Conservation (phyloP, 2,888 invertebrate genomes). For the Bedellia somnulentella region DNA sequence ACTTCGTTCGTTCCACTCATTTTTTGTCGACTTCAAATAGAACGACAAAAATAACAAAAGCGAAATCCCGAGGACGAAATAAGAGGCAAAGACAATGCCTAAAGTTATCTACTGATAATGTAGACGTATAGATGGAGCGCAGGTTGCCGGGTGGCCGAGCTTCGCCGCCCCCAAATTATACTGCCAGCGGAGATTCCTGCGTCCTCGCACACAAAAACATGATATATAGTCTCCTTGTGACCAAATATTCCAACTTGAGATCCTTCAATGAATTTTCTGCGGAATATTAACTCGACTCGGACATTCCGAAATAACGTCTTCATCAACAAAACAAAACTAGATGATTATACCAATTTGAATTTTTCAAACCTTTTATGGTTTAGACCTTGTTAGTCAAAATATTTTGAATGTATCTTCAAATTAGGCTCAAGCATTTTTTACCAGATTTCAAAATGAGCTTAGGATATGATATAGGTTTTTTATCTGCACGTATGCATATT, state of each 20-base stretch:
- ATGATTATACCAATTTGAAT: no score
- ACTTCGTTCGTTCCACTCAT: slow-evolving; percentile 58
- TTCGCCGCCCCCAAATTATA: slow-evolving; percentile 49
- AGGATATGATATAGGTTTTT: no score
- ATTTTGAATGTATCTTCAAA: no score
- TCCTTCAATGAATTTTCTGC: slow-evolving; percentile 20
- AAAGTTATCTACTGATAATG: slow-evolving; percentile 63
- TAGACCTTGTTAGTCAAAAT: no score
- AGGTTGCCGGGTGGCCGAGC: slow-evolving; percentile 37
- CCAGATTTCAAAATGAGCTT: no score
- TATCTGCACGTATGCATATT: no score
- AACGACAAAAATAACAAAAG: slow-evolving; percentile 42
- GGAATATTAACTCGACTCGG: slow-evolving; percentile 17
- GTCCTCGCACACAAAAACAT: slow-evolving; percentile 44
- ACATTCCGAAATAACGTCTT: neutral
- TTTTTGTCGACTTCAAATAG: slow-evolving; percentile 41
- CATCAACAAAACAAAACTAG: neutral
- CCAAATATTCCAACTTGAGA: slow-evolving; percentile 46
- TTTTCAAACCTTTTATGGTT: no score
- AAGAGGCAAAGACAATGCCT: slow-evolving; percentile 61
- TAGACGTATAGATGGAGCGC: slow-evolving; percentile 50
- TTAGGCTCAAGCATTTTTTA: no score
- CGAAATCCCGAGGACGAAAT: slow-evolving; percentile 56
- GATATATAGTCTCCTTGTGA: slow-evolving; percentile 54
- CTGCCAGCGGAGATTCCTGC: slow-evolving; percentile 48